A percentile compares a stretch with the other conserved stretches of the same genome.
These are phyloP conservation scores for Cantharis rustica DNA, from an alignment of 2,888 invertebrate species.

Conservation along the genomic window DNA sequence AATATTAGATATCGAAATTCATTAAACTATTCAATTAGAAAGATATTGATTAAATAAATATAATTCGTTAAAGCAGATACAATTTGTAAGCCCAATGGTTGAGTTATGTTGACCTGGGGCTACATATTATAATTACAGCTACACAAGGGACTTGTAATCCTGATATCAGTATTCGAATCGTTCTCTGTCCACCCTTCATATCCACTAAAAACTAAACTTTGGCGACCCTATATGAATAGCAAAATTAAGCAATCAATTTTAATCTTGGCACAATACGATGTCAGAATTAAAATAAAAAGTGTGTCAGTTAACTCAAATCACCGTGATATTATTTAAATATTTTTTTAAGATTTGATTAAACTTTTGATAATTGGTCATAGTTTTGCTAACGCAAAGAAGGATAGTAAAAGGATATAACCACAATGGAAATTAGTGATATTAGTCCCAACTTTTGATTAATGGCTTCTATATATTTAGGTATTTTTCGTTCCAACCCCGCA, in stretches of 20 bases:
- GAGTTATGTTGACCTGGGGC: conserved; percentile 22
- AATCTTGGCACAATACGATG: not conserved
- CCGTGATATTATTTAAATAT: not conserved
- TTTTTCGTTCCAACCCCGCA: not conserved
- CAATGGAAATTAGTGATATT: not conserved
- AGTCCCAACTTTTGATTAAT: not conserved
- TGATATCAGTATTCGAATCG: conserved; percentile 20
- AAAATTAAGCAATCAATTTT: conserved; percentile 11
- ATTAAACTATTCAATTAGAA: not conserved
- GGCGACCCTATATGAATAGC: conserved; percentile 6
- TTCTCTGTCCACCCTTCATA: conserved; percentile 10
- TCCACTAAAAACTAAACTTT: conserved; percentile 16
- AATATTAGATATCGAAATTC: not conserved
- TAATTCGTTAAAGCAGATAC: conserved; percentile 9
- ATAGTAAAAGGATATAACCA: not conserved
- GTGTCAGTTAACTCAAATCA: not conserved
- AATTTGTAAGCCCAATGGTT: conserved; percentile 18
- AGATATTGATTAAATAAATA: conserved; percentile 15
- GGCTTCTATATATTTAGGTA: not conserved
- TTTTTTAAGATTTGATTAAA: not conserved
- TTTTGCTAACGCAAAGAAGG: not conserved
- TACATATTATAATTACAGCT: conserved; percentile 24
- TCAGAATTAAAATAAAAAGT: not conserved
- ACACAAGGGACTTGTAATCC: conserved; percentile 15
- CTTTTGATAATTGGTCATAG: not conserved